Evolutionary conservation across 30 jellyfish, hydroid and myxozoan species (phyloP).

Genomic region (Cassiopea xamachana): DNA sequence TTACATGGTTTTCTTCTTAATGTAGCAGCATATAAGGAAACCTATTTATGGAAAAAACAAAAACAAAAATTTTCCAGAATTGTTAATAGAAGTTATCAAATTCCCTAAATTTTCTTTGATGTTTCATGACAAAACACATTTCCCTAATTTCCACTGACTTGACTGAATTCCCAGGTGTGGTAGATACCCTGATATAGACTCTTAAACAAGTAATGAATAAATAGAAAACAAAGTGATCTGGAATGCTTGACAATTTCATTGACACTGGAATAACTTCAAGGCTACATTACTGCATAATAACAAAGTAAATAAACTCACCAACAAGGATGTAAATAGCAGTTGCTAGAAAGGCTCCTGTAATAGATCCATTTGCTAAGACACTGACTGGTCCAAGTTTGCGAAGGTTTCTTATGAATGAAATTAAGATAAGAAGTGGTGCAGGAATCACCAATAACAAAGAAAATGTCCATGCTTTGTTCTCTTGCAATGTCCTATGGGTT

Average conservation of each 20-base stretch:
- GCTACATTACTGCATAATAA: background rate
- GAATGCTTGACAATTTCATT: background rate
- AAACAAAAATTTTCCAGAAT: no score
- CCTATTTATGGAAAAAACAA: no score
- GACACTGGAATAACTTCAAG: no score
- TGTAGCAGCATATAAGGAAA: no score
- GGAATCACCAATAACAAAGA: constrained; percentile 79
- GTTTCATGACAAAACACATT: no score
- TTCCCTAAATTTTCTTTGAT: no score
- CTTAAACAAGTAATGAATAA: background rate
- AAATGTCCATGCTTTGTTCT: constrained; percentile 78
- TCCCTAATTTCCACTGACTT: no score
- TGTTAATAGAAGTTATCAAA: no score
- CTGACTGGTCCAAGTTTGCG: constrained; percentile 97
- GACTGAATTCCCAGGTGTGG: no score
- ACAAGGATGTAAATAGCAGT: constrained; percentile 83
- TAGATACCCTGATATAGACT: no score
- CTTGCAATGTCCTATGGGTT: constrained; percentile 64
- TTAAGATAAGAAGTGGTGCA: constrained; percentile 71
- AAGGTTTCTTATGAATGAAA: constrained; percentile 75
- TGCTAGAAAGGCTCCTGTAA: constrained; percentile 85
- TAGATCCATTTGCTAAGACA: constrained; percentile 90
- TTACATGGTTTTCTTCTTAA: no score
- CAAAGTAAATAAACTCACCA: constrained; percentile 59
- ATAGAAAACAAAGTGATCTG: background rate